phyloP scores from a whole-genome alignment of 2,888 invertebrate species.

The Amiota communis region DNA sequence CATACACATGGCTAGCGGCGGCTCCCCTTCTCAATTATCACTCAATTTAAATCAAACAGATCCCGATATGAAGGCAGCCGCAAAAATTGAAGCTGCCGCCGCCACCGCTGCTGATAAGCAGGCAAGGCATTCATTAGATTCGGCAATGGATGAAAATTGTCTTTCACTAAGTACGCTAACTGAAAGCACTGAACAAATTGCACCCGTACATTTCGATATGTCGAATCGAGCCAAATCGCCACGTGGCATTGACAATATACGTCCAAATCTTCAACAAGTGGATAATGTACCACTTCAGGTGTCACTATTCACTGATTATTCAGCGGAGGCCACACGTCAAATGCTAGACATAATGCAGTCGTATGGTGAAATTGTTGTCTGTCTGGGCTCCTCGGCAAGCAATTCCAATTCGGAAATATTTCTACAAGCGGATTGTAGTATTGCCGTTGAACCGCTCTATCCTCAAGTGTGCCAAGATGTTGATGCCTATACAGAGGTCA shows the following conservation, averaged over 20 bases:
- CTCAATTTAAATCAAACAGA: slow-evolving; percentile 35
- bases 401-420: slow-evolving; percentile 93
- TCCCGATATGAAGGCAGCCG: slow-evolving; percentile 38
- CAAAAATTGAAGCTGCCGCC: neutral
- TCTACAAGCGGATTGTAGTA: slow-evolving; percentile 92
- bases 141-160: slow-evolving; percentile 79
- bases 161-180: slow-evolving; percentile 89
- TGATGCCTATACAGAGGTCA: slow-evolving; percentile 71
- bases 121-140: slow-evolving; percentile 75
- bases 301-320: slow-evolving; percentile 98
- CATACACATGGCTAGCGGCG: slow-evolving; percentile 46
- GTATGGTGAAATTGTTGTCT: slow-evolving; percentile 95
- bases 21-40: slow-evolving; percentile 49
- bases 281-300: slow-evolving; percentile 98
- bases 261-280: slow-evolving; percentile 94
- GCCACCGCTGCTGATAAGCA: slow-evolving; percentile 53
- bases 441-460: slow-evolving; percentile 93
- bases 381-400: slow-evolving; percentile 90
- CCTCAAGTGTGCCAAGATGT: slow-evolving; percentile 80
- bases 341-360: slow-evolving; percentile 97
- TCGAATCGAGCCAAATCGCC: slow-evolving; percentile 95
- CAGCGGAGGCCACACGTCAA: slow-evolving; percentile 89
- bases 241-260: slow-evolving; percentile 95
- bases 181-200: slow-evolving; percentile 92
- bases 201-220: slow-evolving; percentile 93